Evolutionary conservation across 1,140 invertebrate species (phyloP), one percentile per base, ranked within the genome.

Genomic region (Nasonia longicornis): DNA sequence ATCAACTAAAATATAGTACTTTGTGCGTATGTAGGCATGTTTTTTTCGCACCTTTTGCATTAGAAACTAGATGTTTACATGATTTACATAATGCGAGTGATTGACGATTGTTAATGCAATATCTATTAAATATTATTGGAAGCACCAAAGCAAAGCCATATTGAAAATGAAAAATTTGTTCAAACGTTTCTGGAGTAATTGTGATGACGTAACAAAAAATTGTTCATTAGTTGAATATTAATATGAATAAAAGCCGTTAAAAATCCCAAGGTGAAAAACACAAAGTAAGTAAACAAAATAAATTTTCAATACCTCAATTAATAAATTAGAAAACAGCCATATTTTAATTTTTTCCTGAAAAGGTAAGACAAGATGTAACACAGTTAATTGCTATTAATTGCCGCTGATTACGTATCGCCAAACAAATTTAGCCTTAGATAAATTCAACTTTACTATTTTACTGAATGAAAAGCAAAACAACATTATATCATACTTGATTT

Each of bases 291-390:
- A 84, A 80, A 80, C 78, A 83, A 83, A 86, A 84, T 84, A 84
- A 87, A 87, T 85, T 78, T 86, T 86, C 67, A 86, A 83, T 89
- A 89, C 87, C 87, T 89, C 80, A 82, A 86, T 85, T 86, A 86
- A 82, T 83, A 88, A 85, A 78, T 75, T 79, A 82, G 77, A 87
- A 84, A 83, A 89, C 85, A 85, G 85, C 85, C 84, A 75, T 66
- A 67, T 74, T 80, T 83, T 89, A 88, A 79, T 85, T 86, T 87
- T 87, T 84, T 84, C 86, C 88, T 88, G 86, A 83, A 89, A 89
- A 87, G 58, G 84, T 80, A 88, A 89, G 87, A 87, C 80, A 48
- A 86, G 83, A 82, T 77, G 77, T 82, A 67, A 75, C 67, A 84
- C 52, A 82, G 48, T 80, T 80, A 80, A 84, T 78, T 80, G 48